Evolutionary conservation across 2,888 invertebrate species (phyloP).

Genomic region (Hyles lineata): DNA sequence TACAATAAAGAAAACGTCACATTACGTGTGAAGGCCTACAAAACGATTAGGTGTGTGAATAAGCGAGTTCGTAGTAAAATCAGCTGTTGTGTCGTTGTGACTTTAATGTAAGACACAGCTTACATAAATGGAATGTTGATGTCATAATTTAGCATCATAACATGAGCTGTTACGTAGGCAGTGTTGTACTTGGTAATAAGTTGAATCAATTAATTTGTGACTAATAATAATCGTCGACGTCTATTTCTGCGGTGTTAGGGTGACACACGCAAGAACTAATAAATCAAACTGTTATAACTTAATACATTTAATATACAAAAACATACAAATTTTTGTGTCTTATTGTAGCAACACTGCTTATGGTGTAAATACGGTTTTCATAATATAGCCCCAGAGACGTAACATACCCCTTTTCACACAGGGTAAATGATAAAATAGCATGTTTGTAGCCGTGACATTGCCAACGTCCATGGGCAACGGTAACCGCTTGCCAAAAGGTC

Average conservation of each 20-base stretch:
- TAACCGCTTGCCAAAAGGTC: too few relatives aligned
- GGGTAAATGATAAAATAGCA: too few relatives aligned
- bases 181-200: conserved; percentile 18
- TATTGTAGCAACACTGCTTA: too few relatives aligned
- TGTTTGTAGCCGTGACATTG: too few relatives aligned
- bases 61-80: conserved; percentile 49
- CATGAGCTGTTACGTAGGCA: conserved; percentile 28
- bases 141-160: conserved; percentile 41
- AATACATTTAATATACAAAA: not conserved
- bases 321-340: too few relatives aligned
- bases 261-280: not conserved
- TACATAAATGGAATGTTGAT: conserved; percentile 48
- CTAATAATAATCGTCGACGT: not conserved
- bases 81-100: conserved; percentile 51
- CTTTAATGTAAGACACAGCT: conserved; percentile 43
- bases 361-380: not conserved
- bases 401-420: too few relatives aligned
- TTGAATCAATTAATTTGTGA: conserved; percentile 22
- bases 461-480: too few relatives aligned
- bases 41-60: conserved; percentile 38
- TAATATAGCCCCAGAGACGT: too few relatives aligned
- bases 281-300: not conserved
- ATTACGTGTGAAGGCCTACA: conserved; percentile 30
- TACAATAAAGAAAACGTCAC: conserved; percentile 30
- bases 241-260: not conserved